Evolutionary conservation across 2,888 invertebrate genomes (phyloP).

Genomic region (Sthenelais limicola): DNA sequence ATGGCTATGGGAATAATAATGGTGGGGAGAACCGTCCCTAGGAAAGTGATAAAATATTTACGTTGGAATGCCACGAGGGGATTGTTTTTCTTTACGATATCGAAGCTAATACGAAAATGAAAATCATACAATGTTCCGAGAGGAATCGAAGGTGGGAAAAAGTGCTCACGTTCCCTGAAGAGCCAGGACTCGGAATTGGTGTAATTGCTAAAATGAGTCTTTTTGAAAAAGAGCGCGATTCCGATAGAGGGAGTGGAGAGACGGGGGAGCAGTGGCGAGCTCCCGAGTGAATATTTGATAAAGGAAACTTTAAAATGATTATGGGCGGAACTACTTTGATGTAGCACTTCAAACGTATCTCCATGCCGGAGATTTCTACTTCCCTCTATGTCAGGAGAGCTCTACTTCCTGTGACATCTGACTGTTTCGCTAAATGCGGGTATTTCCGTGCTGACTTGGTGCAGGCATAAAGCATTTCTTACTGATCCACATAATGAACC

Average conservation of each 20-base stretch:
- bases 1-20: conserved; percentile 27
- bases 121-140: conserved; percentile 18
- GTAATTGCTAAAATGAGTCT: conserved; percentile 35
- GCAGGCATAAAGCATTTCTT: no score
- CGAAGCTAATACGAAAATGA: conserved; percentile 37
- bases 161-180: conserved; percentile 10
- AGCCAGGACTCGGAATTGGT: neutral
- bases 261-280: neutral
- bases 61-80: neutral
- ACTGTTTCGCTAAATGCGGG: no score
- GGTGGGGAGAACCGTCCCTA: conserved; percentile 10
- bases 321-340: conserved; percentile 37
- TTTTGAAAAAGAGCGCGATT: conserved; percentile 1
- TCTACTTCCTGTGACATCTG: no score
- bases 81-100: conserved; percentile 8
- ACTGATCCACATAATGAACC: no score
- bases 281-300: conserved; percentile 38
- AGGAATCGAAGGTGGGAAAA: conserved; percentile 9
- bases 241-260: neutral
- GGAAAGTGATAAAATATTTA: conserved; percentile 36
- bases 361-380: conserved; percentile 25
- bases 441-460: no score
- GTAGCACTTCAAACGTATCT: conserved; percentile 37
- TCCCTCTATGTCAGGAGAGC: conserved; percentile 2
- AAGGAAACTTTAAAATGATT: conserved; percentile 40